phyloP scores from a whole-genome alignment of 2,797 vertebrate genomes.

The Sebastes itinus region DNA sequence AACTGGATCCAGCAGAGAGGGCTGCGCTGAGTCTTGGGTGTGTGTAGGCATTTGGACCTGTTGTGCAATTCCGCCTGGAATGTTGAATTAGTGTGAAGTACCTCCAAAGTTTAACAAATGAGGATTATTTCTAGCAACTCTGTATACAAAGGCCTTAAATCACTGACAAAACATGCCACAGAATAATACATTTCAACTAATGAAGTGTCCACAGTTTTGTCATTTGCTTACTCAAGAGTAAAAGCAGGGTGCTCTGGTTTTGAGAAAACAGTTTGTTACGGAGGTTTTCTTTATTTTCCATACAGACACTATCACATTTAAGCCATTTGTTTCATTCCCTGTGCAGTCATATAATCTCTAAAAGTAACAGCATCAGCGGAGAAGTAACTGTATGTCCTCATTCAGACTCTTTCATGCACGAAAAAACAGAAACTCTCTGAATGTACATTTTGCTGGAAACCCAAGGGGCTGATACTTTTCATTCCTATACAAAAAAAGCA shows the following conservation, averaged over 20 bases:
- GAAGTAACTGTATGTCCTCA: conserved; percentile 1
- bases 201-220: neutral
- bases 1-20: conserved; percentile 62
- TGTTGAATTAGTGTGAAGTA: conserved; percentile 43
- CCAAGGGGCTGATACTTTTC: neutral
- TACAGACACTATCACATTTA: neutral
- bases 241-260: neutral
- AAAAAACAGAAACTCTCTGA: neutral
- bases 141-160: conserved; percentile 18
- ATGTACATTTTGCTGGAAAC: conserved; percentile 1
- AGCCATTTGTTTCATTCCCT: neutral
- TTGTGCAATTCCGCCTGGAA: conserved; percentile 72
- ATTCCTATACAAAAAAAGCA: conserved; percentile 8
- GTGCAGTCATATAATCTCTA: neutral
- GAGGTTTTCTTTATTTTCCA: neutral
- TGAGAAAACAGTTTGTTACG: neutral
- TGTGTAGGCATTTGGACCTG: conserved; percentile 51
- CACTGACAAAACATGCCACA: neutral
- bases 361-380: conserved; percentile 3
- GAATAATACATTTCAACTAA: neutral
- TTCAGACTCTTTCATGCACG: conserved; percentile 7
- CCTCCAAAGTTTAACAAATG: conserved; percentile 33
- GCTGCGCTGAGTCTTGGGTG: conserved; percentile 36
- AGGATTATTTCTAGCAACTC: neutral
- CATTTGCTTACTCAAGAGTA: neutral